A percentile compares a stretch with the other conserved stretches of the same genome.
phyloP scores from a whole-genome alignment of 2,113 vertebrate genomes.

The Tetrao urogallus region DNA sequence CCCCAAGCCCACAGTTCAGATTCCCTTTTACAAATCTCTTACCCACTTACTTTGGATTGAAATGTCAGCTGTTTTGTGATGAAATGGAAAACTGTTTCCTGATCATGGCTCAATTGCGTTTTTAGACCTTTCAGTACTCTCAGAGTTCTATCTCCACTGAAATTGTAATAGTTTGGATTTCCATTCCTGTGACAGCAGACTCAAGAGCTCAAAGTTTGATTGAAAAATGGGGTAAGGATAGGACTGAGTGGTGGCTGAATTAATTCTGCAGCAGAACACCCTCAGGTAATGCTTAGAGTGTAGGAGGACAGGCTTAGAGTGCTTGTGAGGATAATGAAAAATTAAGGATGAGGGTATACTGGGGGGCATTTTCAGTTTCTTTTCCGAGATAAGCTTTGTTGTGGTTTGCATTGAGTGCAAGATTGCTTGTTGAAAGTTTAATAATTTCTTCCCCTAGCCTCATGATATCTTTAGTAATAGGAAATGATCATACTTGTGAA shows the following conservation, averaged over 20 bases:
- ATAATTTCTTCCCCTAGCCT: background rate
- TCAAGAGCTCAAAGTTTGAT: conserved; percentile 17
- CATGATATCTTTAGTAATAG: background rate
- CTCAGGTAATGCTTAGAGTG: background rate
- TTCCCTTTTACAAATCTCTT: background rate
- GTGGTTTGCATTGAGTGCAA: background rate
- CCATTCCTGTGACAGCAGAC: background rate
- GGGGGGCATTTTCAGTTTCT: background rate
- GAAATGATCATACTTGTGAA: background rate
- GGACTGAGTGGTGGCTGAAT: background rate
- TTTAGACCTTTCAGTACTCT: background rate
- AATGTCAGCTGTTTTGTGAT: background rate
- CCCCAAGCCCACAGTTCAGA: background rate
- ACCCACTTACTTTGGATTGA: background rate
- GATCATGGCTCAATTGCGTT: background rate
- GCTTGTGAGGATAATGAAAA: background rate
- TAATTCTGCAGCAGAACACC: background rate
- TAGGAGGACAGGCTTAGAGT: background rate
- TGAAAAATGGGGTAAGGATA: background rate
- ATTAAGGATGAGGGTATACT: background rate
- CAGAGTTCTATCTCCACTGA: background rate
- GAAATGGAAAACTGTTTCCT: background rate
- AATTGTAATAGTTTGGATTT: conserved; percentile 1
- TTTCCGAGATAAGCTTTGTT: background rate
- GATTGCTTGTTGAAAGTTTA: background rate